phyloP scores from a whole-genome alignment of 2,888 invertebrate species.

The Toxonevra muliebris region DNA sequence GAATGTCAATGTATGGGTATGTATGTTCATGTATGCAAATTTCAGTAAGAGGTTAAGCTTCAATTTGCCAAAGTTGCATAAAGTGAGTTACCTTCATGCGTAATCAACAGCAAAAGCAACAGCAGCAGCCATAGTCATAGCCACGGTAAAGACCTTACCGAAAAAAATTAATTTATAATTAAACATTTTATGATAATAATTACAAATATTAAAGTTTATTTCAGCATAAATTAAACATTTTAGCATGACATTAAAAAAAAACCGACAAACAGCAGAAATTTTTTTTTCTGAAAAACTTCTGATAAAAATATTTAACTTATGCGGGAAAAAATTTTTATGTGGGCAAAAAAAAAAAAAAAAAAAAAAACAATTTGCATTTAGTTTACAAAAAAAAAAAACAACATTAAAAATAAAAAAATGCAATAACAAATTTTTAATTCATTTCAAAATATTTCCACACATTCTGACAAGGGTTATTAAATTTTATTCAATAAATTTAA shows the following conservation, averaged over 20 bases:
- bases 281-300: too few species aligned
- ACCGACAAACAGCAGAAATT: background rate
- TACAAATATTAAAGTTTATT: background rate
- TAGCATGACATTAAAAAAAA: background rate
- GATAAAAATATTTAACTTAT: too few species aligned
- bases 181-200: background rate
- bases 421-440: background rate
- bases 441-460: constrained; percentile 3
- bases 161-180: constrained; percentile 3
- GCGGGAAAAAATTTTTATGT: background rate
- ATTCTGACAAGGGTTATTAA: constrained; percentile 5
- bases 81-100: too few species aligned
- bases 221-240: constrained; percentile 1
- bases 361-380: background rate
- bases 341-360: background rate
- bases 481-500: background rate
- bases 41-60: too few species aligned
- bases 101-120: background rate
- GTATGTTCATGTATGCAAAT: too few species aligned
- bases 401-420: background rate
- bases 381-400: background rate
- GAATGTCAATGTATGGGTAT: too few species aligned
- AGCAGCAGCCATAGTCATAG: background rate
- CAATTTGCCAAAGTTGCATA: too few species aligned
- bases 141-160: background rate